A percentile compares a stretch with the other conserved stretches of the same genome.
phyloP scores from a whole-genome alignment of 2,888 invertebrate species.

The Yponomeuta evonymella region DNA sequence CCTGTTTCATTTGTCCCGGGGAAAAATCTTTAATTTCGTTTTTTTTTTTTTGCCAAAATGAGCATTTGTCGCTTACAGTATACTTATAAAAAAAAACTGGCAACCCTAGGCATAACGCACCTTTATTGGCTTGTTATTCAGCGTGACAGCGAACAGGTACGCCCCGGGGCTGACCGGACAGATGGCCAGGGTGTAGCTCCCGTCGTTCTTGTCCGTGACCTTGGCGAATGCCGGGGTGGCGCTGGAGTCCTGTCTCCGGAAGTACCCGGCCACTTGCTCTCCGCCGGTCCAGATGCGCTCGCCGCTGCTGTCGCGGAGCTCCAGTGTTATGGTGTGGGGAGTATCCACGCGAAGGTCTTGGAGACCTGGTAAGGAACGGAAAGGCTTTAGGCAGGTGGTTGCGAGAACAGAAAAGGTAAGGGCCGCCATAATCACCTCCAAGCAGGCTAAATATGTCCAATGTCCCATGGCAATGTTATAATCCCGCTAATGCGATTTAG shows the following conservation, averaged over 20 bases:
- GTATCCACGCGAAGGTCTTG: conserved; percentile 79
- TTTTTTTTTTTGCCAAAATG: too few species aligned
- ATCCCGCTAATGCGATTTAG: too few species aligned
- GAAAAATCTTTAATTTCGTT: too few species aligned
- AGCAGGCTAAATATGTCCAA: too few species aligned
- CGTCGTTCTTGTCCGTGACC: conserved; percentile 78
- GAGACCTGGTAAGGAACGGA: conserved; percentile 47
- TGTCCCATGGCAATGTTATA: too few species aligned
- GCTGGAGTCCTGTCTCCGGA: conserved; percentile 58
- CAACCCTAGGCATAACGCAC: conserved; percentile 40
- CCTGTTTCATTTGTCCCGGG: too few species aligned
- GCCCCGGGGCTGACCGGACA: conserved; percentile 80
- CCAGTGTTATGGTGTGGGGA: conserved; percentile 76
- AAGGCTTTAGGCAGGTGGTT: not conserved
- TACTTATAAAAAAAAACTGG: too few species aligned
- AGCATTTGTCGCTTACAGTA: too few species aligned
- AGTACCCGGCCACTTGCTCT: conserved; percentile 75
- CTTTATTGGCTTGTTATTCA: conserved; percentile 80
- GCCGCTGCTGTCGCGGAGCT: conserved; percentile 78
- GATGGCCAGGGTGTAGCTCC: conserved; percentile 78
- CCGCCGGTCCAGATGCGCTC: conserved; percentile 81
- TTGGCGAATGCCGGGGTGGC: conserved; percentile 63
- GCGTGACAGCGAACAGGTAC: conserved; percentile 75
- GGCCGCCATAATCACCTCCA: too few species aligned
- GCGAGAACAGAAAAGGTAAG: too few species aligned